Percentiles rank a stretch among this genome's conserved stretches.
Evolutionary conservation across 2,888 invertebrate species (phyloP).

Genomic region (Drosophila nr. perissopoda): DNA sequence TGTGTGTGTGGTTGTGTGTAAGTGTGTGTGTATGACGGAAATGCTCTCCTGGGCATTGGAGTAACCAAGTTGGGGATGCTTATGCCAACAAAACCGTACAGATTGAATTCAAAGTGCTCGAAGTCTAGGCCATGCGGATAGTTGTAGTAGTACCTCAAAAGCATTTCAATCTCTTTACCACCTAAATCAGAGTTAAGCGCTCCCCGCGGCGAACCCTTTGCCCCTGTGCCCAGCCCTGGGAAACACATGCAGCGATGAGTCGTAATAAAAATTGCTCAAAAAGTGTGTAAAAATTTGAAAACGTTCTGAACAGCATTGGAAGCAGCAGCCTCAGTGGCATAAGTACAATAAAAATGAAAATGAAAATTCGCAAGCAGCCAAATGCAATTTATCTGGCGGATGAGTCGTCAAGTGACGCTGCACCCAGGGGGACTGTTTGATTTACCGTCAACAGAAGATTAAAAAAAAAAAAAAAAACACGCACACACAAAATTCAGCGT

Average conservation of each 20-base stretch:
- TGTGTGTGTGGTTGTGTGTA: constrained; percentile 31
- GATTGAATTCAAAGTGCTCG: constrained; percentile 26
- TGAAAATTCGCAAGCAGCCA: constrained; percentile 56
- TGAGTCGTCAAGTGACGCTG: constrained; percentile 66
- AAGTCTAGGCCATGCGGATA: constrained; percentile 9
- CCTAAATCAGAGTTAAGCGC: constrained; percentile 67
- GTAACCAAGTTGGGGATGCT: constrained; percentile 28
- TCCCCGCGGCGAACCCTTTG: constrained; percentile 67
- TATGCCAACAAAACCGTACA: constrained; percentile 10
- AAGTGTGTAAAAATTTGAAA: constrained; percentile 80
- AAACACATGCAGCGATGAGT: constrained; percentile 45
- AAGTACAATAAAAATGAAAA: constrained; percentile 62
- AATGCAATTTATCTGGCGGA: constrained; percentile 71
- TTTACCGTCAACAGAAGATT: constrained; percentile 82
- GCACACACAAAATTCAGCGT: constrained; percentile 34
- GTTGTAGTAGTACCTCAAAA: constrained; percentile 18
- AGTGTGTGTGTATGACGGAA: constrained; percentile 48
- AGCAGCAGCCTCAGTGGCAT: constrained; percentile 32
- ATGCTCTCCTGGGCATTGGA: constrained; percentile 66
- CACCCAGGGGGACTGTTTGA: constrained; percentile 80
- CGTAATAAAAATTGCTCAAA: constrained; percentile 68
- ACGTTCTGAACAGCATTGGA: constrained; percentile 69
- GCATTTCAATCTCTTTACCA: constrained; percentile 50
- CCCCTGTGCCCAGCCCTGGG: background rate
- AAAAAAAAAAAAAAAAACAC: constrained; percentile 54